Evolutionary conservation across 2,113 vertebrate genomes (phyloP), one percentile per base, ranked within the genome.

Genomic region (Seriola dumerili): DNA sequence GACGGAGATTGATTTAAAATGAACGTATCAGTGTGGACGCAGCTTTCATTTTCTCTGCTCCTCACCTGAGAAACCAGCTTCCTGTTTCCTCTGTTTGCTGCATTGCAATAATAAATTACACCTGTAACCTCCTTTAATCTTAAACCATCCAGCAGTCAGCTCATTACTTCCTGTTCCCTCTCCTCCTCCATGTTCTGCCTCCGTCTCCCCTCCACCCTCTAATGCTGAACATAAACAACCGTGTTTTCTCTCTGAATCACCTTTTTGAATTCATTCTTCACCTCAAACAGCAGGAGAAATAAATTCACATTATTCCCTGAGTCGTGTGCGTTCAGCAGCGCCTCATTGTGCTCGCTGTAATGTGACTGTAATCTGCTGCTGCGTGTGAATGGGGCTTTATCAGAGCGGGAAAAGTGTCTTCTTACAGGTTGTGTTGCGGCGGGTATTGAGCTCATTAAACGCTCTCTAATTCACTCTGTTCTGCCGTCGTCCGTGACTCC

Each of bases 361-460:
- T 90, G 87, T 87, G 84, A 73, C 87, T 85, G 89, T 86, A 91
- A 88, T 90, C 88, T 89, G 83, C 88, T 36, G 87, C 81, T 23
- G 81, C 7, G 73, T 36, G 1, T 88, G 88, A 92, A 90, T 80
- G 80, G 66, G 59, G 17, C 83, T 87, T 76, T 92, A 86, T 89
- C 88, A n/a, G 84, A 82, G 63, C 75, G n/a, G 21, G 84, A 67
- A 80, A 85, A 89, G 88, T 50, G 81, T 87, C 91, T 83, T 59
- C 84, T 82, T 80, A 85, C 89, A 81, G 77, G 88, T 88, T 69
- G 82, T 85, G 87, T 83, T 88, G 84, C 80, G 11, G 14, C 23
- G 80, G 82, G 85, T 85, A 90, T 84, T 86, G 85, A 91, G 85
- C 88, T 92, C 87, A 90, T 90, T 92, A 86, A 91, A 81, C 17